Percentiles rank a stretch among this genome's conserved stretches.
Evolutionary conservation across 2,888 invertebrate species (phyloP).

Genomic region (Scaptomyza polygonia): DNA sequence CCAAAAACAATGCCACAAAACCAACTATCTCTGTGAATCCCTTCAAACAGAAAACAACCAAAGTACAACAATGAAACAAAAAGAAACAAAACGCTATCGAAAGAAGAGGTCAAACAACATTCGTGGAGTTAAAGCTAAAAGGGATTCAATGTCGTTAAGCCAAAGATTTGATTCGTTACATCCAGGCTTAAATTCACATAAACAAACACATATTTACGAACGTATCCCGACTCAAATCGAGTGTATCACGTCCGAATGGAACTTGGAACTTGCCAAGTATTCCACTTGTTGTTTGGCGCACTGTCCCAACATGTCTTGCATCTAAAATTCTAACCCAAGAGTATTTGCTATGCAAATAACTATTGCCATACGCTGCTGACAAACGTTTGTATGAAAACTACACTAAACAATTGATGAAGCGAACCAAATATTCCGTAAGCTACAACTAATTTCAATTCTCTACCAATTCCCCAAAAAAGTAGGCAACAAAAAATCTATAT

Average conservation of each 20-base stretch:
- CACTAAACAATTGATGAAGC: slow-evolving; percentile 54
- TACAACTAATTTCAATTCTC: slow-evolving; percentile 39
- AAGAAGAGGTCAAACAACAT: slow-evolving; percentile 29
- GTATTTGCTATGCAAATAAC: slow-evolving; percentile 33
- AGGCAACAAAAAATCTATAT: slow-evolving; percentile 67
- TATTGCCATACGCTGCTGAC: slow-evolving; percentile 11
- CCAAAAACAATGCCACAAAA: slow-evolving; percentile 34
- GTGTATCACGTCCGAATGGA: slow-evolving; percentile 15
- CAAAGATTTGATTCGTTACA: slow-evolving; percentile 50
- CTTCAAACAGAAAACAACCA: slow-evolving; percentile 2
- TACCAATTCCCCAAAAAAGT: slow-evolving; percentile 52
- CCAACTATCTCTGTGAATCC: slow-evolving; percentile 2
- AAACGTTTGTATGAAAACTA: slow-evolving; percentile 20
- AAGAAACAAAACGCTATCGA: slow-evolving; percentile 22
- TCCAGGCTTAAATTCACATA: slow-evolving; percentile 35
- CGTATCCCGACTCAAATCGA: slow-evolving; percentile 10
- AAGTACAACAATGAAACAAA: background rate
- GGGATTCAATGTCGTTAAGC: slow-evolving; percentile 35
- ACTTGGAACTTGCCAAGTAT: slow-evolving; percentile 23
- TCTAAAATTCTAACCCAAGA: slow-evolving; percentile 22
- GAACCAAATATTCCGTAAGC: slow-evolving; percentile 8
- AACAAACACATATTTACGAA: slow-evolving; percentile 10
- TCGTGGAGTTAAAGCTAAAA: slow-evolving; percentile 17
- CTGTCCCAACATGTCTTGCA: slow-evolving; percentile 33
- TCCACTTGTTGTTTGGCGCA: slow-evolving; percentile 2